Conservation (phyloP, 53 echinoderm and acorn worm genomes). For the Astropecten irregularis region DNA sequence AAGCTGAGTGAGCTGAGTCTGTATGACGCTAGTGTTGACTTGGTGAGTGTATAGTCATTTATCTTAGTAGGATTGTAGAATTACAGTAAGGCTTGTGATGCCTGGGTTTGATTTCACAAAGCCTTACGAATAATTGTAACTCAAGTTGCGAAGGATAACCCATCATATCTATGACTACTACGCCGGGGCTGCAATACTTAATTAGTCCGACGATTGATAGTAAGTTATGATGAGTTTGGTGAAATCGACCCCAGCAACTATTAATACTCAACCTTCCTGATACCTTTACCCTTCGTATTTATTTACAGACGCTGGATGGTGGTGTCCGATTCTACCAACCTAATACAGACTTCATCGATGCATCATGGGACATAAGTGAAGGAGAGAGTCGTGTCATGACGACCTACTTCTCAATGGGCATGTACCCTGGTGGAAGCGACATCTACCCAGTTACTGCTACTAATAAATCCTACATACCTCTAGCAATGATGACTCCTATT, state of each 20-base stretch:
- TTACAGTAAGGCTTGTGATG: no score
- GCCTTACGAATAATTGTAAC: no score
- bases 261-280: no score
- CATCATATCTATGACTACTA: no score
- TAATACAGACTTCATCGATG: conserved; percentile 14
- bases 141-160: no score
- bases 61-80: neutral
- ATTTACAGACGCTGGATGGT: conserved; percentile 1
- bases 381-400: conserved; percentile 8
- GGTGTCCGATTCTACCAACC: conserved; percentile 11
- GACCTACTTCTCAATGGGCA: conserved; percentile 22
- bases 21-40: neutral
- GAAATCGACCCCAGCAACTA: no score
- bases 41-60: conserved; percentile 1
- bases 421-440: conserved; percentile 4
- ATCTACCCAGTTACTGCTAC: neutral
- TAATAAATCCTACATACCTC: conserved; percentile 26
- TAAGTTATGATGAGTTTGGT: no score
- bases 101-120: no score
- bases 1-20: conserved; percentile 21
- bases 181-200: no score
- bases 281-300: no score
- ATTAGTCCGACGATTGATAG: no score
- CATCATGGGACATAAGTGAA: neutral
- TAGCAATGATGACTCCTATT: neutral